Base-by-base conservation (phyloP, 2,113 vertebrate species). In the Indicator indicator region DNA sequence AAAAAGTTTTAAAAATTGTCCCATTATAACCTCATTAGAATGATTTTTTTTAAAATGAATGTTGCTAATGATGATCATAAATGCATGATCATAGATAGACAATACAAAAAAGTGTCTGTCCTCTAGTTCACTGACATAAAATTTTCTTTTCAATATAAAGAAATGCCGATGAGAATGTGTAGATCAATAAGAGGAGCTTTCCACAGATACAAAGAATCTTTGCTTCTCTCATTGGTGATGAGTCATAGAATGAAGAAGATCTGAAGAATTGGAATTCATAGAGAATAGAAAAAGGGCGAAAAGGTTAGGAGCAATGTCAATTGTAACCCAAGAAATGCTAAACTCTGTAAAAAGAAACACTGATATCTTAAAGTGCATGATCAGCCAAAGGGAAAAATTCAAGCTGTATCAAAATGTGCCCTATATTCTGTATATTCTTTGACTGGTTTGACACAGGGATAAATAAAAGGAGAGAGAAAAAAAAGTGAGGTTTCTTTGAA, bases 351-450 rank as follows among this genome's bases (percentile, higher is more conserved):
- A 88, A 90, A 94, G n/a, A 83, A 84, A 83, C 21, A 62, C 4
- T 38, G 64, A 40, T 54, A 46, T 75, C 44, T 86, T 86, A 24
- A 75, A 95, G n/a, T 52, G 32, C 76, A 83, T 79, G 48, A 88
- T 83, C 89, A 91, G 64, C 77, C 84, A 77, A 89, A 94, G 73
- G 73, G 27, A 58, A 93, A 94, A 73, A 42, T 14, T 89, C 44
- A 83, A 74, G 10, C 18, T 84, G 17, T 86, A 79, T 70, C 74
- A 77, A 67, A 86, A 83, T 83, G 28, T 63, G 14, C 9, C n/a
- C 54, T 68, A 3, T 52, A 40, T 83, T 91, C 36, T 83, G 4
- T 74, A 16, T 59, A 85, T 69, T 18, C 17, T 77, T 74, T 83
- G 42, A 82, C 10, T 55, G 44, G 42, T 91, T 73, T 73, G 42